Conservation (phyloP, 64 coral and sea anemone genomes). For the Montipora foliosa region DNA sequence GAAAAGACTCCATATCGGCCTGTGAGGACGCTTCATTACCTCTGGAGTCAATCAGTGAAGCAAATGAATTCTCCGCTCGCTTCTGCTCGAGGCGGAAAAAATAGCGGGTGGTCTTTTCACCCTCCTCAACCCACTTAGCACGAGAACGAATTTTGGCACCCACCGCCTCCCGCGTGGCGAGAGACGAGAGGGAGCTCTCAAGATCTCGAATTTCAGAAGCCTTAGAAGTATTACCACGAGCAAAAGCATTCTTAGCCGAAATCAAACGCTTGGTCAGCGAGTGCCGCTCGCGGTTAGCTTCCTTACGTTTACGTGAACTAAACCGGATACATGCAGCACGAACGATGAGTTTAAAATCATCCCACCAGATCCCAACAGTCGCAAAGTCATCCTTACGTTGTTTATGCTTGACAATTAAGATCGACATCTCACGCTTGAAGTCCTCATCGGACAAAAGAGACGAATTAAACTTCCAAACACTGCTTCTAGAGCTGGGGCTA, state of each 20-base stretch:
- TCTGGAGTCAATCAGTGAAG: not conserved
- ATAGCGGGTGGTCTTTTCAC: not conserved
- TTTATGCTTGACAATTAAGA: not conserved
- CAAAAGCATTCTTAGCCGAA: not conserved
- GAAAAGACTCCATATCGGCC: not conserved
- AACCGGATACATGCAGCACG: too few relatives aligned
- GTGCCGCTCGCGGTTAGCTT: too few relatives aligned
- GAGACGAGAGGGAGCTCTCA: not conserved
- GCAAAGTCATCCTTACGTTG: not conserved
- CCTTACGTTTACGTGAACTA: too few relatives aligned
- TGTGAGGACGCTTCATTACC: not conserved
- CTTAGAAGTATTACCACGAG: not conserved
- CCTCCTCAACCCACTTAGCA: slow-evolving; percentile 66
- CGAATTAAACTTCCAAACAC: slow-evolving; percentile 55
- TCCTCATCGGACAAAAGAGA: not conserved
- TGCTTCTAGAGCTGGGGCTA: not conserved
- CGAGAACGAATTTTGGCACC: not conserved
- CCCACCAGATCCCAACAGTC: slow-evolving; percentile 54
- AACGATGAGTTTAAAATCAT: slow-evolving; percentile 9
- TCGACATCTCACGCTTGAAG: not conserved
- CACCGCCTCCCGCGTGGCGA: not conserved
- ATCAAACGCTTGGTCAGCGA: too few relatives aligned
- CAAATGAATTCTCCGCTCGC: not conserved
- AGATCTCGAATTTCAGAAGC: not conserved
- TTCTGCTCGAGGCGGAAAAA: not conserved